A percentile compares a stretch with the other conserved stretches of the same genome.
These are phyloP conservation scores for Anguilla pacifica DNA, from an alignment of 2,797 vertebrate genomes.

Conservation along the genomic window DNA sequence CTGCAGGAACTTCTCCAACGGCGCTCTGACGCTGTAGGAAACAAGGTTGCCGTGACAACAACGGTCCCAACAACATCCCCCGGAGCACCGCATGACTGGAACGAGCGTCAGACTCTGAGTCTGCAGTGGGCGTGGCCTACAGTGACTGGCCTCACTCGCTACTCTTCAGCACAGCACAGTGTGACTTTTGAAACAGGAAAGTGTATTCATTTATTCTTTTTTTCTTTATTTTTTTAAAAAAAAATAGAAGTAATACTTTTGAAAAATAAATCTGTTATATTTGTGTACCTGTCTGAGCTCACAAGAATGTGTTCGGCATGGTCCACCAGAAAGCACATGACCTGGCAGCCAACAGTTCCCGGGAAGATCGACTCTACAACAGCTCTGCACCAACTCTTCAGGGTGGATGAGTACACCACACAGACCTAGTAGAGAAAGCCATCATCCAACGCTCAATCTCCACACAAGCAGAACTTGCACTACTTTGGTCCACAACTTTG, in stretches of 20 bases:
- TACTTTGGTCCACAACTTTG: background rate
- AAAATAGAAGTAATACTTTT: background rate
- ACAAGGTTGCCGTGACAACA: background rate
- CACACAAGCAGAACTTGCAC: background rate
- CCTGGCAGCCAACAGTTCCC: constrained; percentile 46
- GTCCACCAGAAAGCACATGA: constrained; percentile 69
- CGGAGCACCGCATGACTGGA: no score
- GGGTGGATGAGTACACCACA: constrained; percentile 64
- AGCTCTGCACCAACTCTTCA: constrained; percentile 71
- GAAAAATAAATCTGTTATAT: background rate
- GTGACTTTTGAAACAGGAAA: background rate
- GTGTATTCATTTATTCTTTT: no score
- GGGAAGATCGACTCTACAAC: constrained; percentile 60
- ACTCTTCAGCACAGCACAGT: background rate
- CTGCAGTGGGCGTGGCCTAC: background rate
- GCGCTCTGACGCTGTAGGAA: constrained; percentile 73
- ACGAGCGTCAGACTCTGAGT: background rate
- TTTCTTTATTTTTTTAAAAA: background rate
- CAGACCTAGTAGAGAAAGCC: constrained; percentile 57
- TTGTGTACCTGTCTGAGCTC: constrained; percentile 58
- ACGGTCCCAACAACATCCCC: background rate
- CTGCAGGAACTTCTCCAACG: constrained; percentile 72
- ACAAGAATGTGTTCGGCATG: constrained; percentile 64
- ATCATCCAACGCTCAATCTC: background rate
- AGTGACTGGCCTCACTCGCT: background rate